Evolutionary conservation across 2,797 vertebrate genomes (phyloP).

Genomic region (Dryobates pubescens): DNA sequence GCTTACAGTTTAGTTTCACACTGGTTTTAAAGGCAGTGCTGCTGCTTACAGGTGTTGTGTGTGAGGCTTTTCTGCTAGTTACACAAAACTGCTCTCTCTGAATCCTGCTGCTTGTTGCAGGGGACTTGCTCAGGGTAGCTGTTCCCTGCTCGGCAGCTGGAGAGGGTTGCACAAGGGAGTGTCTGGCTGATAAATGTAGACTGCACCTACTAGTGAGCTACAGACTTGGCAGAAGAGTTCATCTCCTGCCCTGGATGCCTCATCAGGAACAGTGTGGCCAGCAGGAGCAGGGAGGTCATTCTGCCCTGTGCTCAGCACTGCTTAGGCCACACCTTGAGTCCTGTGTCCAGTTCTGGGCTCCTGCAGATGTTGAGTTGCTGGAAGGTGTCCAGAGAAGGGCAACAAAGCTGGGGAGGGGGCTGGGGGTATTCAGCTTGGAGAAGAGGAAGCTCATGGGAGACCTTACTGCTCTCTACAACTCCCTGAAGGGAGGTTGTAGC

Average conservation of each 20-base stretch:
- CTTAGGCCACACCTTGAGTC: no score
- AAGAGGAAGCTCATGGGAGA: no score
- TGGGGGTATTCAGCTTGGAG: no score
- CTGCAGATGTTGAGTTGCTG: no score
- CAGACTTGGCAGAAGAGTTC: background rate
- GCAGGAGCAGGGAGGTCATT: no score
- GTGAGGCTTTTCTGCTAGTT: background rate
- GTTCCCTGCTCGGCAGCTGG: background rate
- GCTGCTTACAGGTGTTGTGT: background rate
- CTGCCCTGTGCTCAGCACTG: no score
- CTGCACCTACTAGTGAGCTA: background rate
- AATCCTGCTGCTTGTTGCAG: background rate
- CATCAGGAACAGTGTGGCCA: no score
- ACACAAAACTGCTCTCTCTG: background rate
- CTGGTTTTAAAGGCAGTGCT: background rate
- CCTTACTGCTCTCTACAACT: no score
- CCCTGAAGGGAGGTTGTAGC: no score
- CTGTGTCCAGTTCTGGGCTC: no score
- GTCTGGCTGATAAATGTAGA: background rate
- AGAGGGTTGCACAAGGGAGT: background rate
- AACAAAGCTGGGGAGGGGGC: no score
- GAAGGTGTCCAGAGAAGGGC: no score
- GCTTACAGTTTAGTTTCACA: background rate
- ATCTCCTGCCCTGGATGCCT: background rate
- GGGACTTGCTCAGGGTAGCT: background rate